These are phyloP conservation scores for Limosa lapponica DNA, from an alignment of 2,797 vertebrate species.

Conservation along the genomic window DNA sequence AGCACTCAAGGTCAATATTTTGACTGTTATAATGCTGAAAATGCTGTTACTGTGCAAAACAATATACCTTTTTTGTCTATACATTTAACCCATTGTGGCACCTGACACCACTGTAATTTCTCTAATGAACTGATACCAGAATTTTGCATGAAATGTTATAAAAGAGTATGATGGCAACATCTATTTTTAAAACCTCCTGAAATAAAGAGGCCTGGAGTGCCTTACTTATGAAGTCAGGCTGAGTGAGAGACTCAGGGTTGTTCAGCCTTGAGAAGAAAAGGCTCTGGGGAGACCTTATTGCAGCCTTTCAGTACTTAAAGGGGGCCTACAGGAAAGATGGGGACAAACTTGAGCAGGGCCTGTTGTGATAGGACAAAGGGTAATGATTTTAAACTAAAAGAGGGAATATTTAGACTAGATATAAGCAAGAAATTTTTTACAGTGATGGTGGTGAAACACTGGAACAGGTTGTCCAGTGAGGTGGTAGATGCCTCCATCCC, in stretches of 20 bases:
- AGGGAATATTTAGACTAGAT: background rate
- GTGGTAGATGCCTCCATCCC: background rate
- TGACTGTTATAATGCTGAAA: background rate
- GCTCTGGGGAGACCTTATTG: background rate
- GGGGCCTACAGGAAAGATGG: background rate
- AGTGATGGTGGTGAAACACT: background rate
- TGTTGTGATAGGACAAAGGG: background rate
- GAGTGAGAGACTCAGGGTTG: background rate
- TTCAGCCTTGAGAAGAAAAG: background rate
- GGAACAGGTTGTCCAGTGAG: background rate
- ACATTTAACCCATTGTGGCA: conserved; percentile 11
- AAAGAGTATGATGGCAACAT: background rate
- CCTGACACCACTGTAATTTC: background rate
- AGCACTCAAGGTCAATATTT: conserved; percentile 37
- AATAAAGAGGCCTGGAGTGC: background rate
- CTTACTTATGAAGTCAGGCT: background rate
- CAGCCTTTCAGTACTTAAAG: background rate
- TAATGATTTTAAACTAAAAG: background rate
- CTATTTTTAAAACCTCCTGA: background rate
- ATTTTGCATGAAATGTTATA: conserved; percentile 19
- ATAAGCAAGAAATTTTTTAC: background rate
- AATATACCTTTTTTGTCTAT: background rate
- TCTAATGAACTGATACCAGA: conserved; percentile 1
- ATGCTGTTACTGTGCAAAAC: conserved; percentile 17
- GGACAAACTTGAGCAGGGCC: background rate